Evolutionary conservation across 2,888 invertebrate genomes (phyloP).

Genomic region (Heliothis peltigera): DNA sequence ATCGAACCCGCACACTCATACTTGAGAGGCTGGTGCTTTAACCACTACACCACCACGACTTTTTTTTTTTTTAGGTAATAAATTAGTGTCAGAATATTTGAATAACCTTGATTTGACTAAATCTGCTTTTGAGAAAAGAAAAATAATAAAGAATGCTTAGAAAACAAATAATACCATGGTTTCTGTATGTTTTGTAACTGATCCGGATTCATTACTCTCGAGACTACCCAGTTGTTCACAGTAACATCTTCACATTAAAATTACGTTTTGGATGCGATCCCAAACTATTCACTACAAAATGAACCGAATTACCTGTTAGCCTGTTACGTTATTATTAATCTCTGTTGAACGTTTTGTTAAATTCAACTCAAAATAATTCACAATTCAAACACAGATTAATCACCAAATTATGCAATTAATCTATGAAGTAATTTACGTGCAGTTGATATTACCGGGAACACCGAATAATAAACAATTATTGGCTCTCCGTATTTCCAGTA

Average conservation of each 20-base stretch:
- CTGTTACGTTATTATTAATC: background rate
- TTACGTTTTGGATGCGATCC: constrained; percentile 1
- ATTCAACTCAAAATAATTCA: constrained; percentile 1
- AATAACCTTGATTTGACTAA: too few relatives aligned
- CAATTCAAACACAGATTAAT: constrained; percentile 14
- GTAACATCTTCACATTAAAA: background rate
- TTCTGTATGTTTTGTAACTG: background rate
- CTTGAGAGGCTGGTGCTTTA: too few relatives aligned
- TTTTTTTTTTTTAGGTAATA: too few relatives aligned
- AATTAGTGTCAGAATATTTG: too few relatives aligned
- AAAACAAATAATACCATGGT: too few relatives aligned
- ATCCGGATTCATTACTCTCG: background rate
- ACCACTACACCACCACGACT: too few relatives aligned
- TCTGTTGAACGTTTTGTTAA: background rate
- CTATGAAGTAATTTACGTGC: constrained; percentile 14
- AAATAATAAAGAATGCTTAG: too few relatives aligned
- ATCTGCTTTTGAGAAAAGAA: too few relatives aligned
- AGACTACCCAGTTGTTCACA: background rate
- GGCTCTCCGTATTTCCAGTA: constrained; percentile 35
- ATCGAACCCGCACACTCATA: too few relatives aligned
- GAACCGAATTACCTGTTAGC: background rate
- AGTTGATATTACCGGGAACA: constrained; percentile 7
- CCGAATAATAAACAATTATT: constrained; percentile 11
- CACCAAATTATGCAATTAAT: constrained; percentile 16
- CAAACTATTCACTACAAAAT: background rate